Conservation (phyloP, 2,888 invertebrate species). For the Phyllotreta cruciferae region DNA sequence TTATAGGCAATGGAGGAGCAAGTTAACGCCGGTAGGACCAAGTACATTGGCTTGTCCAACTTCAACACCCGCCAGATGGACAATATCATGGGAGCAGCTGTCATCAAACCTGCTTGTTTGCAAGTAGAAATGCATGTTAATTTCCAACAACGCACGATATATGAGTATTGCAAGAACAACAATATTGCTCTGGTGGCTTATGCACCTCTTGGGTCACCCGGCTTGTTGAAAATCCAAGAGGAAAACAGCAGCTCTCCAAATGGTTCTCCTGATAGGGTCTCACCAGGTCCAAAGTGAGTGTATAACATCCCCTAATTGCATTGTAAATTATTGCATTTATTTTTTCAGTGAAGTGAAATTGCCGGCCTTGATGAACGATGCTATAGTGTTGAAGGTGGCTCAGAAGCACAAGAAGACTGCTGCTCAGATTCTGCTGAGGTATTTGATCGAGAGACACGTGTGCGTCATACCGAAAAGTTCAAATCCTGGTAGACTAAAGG, state of each 20-base stretch:
- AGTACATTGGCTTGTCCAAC: conserved; percentile 83
- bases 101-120: conserved; percentile 67
- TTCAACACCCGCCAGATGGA: conserved; percentile 75
- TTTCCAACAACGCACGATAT: conserved; percentile 62
- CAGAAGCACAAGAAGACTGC: conserved; percentile 68
- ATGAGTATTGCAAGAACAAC: conserved; percentile 54
- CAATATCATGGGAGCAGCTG: conserved; percentile 65
- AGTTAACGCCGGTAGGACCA: conserved; percentile 70
- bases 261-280: too few species aligned
- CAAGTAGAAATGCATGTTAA: conserved; percentile 71
- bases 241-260: too few species aligned
- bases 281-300: too few species aligned
- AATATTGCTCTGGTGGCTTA: conserved; percentile 62
- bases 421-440: conserved; percentile 75
- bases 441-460: conserved; percentile 72
- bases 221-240: neutral
- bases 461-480: conserved; percentile 83
- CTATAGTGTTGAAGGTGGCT: conserved; percentile 62
- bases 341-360: neutral
- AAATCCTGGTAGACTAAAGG: conserved; percentile 70
- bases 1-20: conserved; percentile 68
- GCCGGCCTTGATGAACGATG: neutral
- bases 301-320: too few species aligned
- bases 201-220: conserved; percentile 59
- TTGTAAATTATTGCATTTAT: neutral